Conservation (phyloP, 1,140 invertebrate genomes). For the Scylla paramamosain region DNA sequence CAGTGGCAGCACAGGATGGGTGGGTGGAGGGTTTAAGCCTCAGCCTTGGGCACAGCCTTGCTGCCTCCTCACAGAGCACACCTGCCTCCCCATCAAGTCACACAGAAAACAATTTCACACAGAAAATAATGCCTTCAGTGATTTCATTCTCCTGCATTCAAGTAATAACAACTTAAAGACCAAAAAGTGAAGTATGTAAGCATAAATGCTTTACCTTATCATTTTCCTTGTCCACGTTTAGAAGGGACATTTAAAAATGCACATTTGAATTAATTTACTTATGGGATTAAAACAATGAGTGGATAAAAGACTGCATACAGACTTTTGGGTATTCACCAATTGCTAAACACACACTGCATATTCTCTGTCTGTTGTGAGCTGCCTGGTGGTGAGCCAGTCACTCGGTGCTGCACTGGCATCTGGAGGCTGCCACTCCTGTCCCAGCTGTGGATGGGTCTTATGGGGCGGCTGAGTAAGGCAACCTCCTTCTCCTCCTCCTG, state of each 20-base stretch:
- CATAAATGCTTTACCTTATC: constrained; percentile 60
- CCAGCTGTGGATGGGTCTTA: no score
- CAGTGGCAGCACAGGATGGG: background rate
- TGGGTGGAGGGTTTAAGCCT: background rate
- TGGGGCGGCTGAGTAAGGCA: no score
- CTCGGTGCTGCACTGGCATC: no score
- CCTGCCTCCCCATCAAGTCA: background rate
- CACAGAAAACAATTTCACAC: no score
- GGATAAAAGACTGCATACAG: no score
- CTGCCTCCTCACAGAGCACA: background rate
- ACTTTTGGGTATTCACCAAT: no score
- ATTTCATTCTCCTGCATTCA: background rate
- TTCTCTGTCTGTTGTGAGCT: no score
- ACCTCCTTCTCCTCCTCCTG: no score
- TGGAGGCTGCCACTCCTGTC: no score
- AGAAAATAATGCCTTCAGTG: background rate
- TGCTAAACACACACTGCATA: no score
- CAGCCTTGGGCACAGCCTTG: background rate
- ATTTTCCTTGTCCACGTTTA: constrained; percentile 62
- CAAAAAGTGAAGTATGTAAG: background rate
- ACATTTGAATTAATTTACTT: background rate
- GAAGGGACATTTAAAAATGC: constrained; percentile 58
- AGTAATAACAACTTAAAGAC: background rate
- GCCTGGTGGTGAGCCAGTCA: no score
- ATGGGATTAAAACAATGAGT: background rate